A percentile compares a stretch with the other conserved stretches of the same genome.
These are phyloP conservation scores for Vanessa tameamea DNA, from an alignment of 1,140 invertebrate genomes.

Conservation along the genomic window DNA sequence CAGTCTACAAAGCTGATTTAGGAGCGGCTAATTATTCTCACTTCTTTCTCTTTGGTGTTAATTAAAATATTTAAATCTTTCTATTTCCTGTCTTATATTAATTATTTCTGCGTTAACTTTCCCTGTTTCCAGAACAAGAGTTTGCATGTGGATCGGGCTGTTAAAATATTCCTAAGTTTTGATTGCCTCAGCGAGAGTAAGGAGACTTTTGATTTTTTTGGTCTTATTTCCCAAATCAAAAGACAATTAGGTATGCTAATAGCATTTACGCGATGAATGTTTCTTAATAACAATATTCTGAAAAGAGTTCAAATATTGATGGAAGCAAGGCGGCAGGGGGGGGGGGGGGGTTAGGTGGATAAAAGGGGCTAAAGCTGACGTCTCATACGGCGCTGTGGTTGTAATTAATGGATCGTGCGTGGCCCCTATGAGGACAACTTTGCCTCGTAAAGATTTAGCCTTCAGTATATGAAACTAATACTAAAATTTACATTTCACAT, in stretches of 20 bases:
- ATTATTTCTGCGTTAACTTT: constrained; percentile 59
- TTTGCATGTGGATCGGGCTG: constrained; percentile 66
- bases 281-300: constrained; percentile 57
- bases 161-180: constrained; percentile 75
- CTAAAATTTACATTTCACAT: not conserved
- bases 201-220: constrained; percentile 64
- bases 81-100: constrained; percentile 43
- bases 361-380: constrained; percentile 35
- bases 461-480: not conserved
- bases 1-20: constrained; percentile 52
- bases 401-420: constrained; percentile 65
- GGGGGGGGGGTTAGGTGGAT: not conserved
- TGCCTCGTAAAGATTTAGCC: constrained; percentile 31
- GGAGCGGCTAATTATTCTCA: constrained; percentile 51
- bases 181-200: constrained; percentile 63
- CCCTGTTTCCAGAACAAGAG: constrained; percentile 51
- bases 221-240: constrained; percentile 52
- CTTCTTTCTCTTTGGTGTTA: constrained; percentile 52
- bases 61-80: constrained; percentile 64
- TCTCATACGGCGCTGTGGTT: constrained; percentile 42
- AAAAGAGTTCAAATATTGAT: constrained; percentile 57
- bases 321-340: constrained; percentile 35
- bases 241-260: constrained; percentile 77
- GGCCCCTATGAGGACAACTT: constrained; percentile 49
- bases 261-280: constrained; percentile 65